Conservation (phyloP, 2,113 vertebrate genomes). For the Bagarius yarrelli region DNA sequence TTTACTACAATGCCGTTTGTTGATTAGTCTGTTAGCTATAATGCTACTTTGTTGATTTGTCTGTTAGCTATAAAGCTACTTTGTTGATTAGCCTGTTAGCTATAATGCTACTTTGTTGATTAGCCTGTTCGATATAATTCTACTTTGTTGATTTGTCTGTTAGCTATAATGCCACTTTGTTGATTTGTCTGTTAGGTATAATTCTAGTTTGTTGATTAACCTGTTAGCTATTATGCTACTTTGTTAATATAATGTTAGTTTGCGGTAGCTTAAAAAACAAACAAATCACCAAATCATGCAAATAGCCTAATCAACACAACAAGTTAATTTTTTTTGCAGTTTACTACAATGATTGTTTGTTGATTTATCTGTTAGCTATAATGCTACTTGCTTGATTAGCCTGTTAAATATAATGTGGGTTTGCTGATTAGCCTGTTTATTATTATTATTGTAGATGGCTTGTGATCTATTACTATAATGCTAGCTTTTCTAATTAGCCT, state of each 20-base stretch:
- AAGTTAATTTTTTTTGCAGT: too few relatives aligned
- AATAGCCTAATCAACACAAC: too few relatives aligned
- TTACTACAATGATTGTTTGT: neutral
- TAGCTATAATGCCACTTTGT: too few relatives aligned
- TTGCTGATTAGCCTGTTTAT: neutral
- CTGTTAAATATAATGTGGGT: neutral
- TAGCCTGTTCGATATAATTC: too few relatives aligned
- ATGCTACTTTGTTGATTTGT: too few relatives aligned
- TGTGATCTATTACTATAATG: too few relatives aligned
- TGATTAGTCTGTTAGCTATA: neutral
- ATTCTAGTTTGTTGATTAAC: neutral
- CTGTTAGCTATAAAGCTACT: too few relatives aligned
- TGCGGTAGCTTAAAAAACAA: too few relatives aligned
- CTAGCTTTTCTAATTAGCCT: fast-evolving
- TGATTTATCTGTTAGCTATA: neutral
- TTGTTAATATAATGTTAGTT: neutral
- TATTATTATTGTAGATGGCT: too few relatives aligned
- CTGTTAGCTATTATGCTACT: too few relatives aligned
- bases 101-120: too few relatives aligned
- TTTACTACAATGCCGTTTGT: neutral
- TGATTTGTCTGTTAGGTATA: neutral
- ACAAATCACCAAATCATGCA: too few relatives aligned
- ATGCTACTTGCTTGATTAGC: neutral
- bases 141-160: neutral
- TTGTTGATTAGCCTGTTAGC: neutral